Evolutionary conservation across 2,797 vertebrate genomes (phyloP), one percentile per base, ranked within the genome.

Genomic region (Sebastes goodei): DNA sequence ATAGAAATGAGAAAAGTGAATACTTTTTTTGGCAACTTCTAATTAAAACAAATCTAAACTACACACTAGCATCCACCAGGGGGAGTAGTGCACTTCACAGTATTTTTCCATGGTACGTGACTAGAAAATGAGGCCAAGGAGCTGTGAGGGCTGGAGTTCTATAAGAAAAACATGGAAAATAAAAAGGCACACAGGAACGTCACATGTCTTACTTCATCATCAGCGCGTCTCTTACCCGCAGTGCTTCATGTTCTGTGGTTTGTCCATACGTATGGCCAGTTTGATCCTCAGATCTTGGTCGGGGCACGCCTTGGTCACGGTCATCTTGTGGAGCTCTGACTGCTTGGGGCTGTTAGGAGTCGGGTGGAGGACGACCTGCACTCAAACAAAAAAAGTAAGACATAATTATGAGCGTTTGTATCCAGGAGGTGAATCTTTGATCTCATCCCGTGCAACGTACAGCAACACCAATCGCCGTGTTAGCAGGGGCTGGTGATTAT

Each of bases 221-320:
- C 33, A 10, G 7, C 10, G 9, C 32, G 1, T 63, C 21, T 42
- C 96, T 97, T 96, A 99, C 99, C 99, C 99, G 94, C 97, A 99
- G 94, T 99, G 98, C 85, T 99, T 99, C 98, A 99, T 99, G 93
- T 99, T 99, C 93, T 99, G 99, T 71, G 99, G 98, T 88, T 99
- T 99, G 95, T 99, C 99, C 99, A 99, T 99, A 83, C 99, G 95
- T 81, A 99, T 97, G 0, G 98, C 99, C 89, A 99, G 97, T 93
- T 99, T 99, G 94, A 99, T 99, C 96, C 95, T 98, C 85, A 99
- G 96, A 88, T 99, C 98, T 83, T 99, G 98, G 95, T 99, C 98
- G 0, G 98, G 97, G 85, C 99, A 99, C 65, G 99, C 99, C 96
- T 99, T 99, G 78, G 98, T 99, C 88, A 99, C 97, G 11, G 97